Percentiles rank a stretch among this genome's conserved stretches.
phyloP scores from a whole-genome alignment of 2,113 vertebrate species.

The Pteruthius melanotis region DNA sequence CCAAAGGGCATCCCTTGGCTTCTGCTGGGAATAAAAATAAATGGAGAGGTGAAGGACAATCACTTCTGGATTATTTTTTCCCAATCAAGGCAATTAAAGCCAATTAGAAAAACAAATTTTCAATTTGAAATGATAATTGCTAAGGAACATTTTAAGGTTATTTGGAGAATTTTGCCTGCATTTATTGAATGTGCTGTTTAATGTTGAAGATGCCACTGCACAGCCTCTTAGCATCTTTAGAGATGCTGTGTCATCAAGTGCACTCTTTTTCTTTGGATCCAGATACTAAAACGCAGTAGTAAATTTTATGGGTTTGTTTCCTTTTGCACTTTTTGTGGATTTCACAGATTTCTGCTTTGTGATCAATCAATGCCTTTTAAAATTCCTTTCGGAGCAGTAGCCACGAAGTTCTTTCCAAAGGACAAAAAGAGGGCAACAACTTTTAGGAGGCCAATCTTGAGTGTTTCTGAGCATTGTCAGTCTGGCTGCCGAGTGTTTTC shows the following conservation, averaged over 20 bases:
- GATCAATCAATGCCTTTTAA: neutral
- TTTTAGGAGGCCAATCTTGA: neutral
- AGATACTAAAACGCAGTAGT: neutral
- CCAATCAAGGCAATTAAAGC: neutral
- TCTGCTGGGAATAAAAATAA: neutral
- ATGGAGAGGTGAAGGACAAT: neutral
- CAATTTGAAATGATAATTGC: neutral
- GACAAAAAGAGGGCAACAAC: neutral
- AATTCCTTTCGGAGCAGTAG: neutral
- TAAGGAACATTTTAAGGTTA: neutral
- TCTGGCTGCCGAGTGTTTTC: accelerated
- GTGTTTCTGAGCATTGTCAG: neutral
- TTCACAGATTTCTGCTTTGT: neutral
- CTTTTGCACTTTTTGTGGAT: neutral
- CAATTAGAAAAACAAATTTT: neutral
- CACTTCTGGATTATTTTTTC: neutral
- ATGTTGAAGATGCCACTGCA: neutral
- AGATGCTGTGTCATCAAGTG: neutral
- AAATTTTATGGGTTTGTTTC: neutral
- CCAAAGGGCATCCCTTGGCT: neutral
- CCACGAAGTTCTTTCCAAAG: neutral
- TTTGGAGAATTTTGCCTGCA: neutral
- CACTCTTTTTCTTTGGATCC: neutral
- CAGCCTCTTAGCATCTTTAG: neutral
- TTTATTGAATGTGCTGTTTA: neutral